These are phyloP conservation scores for Muraenolepis orangiensis DNA, from an alignment of 2,797 vertebrate genomes.

Conservation along the genomic window DNA sequence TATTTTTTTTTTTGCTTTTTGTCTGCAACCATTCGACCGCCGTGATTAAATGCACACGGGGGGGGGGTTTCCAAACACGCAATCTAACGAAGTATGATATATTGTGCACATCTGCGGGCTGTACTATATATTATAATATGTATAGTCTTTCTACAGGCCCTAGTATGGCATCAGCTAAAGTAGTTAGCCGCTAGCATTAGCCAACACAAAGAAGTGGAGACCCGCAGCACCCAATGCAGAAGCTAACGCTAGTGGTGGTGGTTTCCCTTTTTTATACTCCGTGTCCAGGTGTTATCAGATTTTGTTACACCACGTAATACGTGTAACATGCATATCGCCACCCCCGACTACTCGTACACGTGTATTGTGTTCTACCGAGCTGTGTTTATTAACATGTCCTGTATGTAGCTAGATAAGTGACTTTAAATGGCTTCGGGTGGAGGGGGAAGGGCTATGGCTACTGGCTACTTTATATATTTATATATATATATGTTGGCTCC, in stretches of 20 bases:
- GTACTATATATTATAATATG: no score
- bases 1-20: no score
- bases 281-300: slow-evolving; percentile 35
- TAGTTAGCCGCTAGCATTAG: slow-evolving; percentile 50
- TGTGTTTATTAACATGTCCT: background rate
- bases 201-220: slow-evolving; percentile 70
- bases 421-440: slow-evolving; percentile 20
- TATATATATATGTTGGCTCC: no score
- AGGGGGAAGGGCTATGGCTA: slow-evolving; percentile 35
- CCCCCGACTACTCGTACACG: background rate
- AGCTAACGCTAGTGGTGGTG: slow-evolving; percentile 51
- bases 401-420: background rate
- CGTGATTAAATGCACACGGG: no score
- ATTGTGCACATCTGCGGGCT: no score
- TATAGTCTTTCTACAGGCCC: no score
- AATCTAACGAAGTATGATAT: no score
- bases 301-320: background rate
- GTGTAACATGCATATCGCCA: background rate
- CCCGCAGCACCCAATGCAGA: slow-evolving; percentile 29
- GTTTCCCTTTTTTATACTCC: slow-evolving; percentile 23
- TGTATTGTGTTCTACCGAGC: background rate
- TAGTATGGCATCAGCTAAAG: background rate
- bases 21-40: no score
- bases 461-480: background rate
- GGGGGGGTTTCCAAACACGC: no score